Conservation (phyloP, 2,113 vertebrate species). For the Callipepla squamata region DNA sequence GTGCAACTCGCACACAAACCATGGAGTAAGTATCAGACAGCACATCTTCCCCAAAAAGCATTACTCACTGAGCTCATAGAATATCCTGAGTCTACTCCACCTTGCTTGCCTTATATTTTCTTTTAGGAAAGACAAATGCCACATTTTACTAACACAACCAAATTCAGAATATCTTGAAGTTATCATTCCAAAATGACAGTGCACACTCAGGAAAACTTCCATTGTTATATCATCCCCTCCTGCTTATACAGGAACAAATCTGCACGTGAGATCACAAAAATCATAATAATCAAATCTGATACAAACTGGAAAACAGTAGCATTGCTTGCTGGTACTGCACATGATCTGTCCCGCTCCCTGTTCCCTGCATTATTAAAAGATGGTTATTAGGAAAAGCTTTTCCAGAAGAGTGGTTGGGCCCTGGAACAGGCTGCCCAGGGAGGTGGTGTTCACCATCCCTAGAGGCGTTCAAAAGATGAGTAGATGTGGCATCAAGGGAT, state of each 20-base stretch:
- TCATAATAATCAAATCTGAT: background rate
- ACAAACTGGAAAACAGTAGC: background rate
- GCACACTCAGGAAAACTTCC: background rate
- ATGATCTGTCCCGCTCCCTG: background rate
- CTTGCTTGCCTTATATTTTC: background rate
- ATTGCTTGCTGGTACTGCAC: background rate
- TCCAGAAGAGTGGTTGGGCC: no score
- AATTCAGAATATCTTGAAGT: background rate
- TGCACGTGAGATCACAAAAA: background rate
- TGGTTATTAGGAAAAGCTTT: no score
- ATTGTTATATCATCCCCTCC: background rate
- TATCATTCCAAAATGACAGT: background rate
- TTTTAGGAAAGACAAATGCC: background rate
- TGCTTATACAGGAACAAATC: background rate
- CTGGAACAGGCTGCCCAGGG: no score
- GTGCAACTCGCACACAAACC: background rate
- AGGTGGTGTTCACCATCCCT: no score
- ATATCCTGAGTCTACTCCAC: fast-evolving
- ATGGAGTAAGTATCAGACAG: background rate
- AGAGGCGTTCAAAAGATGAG: no score
- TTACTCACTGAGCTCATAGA: background rate
- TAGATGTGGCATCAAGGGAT: no score
- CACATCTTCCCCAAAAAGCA: background rate
- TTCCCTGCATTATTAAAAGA: background rate
- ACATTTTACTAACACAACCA: background rate